Percentiles rank a stretch among this genome's conserved stretches.
Evolutionary conservation across 2,888 invertebrate genomes (phyloP).

Genomic region (Caenorhabditis uteleia): DNA sequence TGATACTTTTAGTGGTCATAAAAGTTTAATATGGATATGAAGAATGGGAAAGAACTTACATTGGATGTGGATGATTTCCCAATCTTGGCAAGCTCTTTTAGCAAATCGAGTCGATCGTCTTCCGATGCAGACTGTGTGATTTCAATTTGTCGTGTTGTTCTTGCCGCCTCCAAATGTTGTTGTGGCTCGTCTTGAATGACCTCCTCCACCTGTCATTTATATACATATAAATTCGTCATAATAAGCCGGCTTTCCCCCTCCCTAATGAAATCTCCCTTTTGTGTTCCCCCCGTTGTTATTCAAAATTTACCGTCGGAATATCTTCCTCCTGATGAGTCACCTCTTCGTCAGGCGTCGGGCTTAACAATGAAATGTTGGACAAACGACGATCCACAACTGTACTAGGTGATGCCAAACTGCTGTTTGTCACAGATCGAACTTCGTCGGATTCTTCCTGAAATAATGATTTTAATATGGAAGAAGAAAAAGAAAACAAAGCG

Average conservation of each 20-base stretch:
- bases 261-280: no score
- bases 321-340: no score
- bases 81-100: slow-evolving; percentile 44
- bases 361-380: slow-evolving; percentile 35
- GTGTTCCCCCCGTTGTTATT: no score
- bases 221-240: not conserved
- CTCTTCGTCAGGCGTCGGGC: slow-evolving; percentile 38
- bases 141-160: slow-evolving; percentile 35
- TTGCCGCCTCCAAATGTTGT: slow-evolving; percentile 13
- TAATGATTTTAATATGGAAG: not conserved
- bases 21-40: not conserved
- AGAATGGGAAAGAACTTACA: slow-evolving; percentile 1
- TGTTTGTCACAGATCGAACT: slow-evolving; percentile 46
- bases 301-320: no score
- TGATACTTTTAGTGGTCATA: no score
- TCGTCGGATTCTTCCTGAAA: slow-evolving; percentile 59
- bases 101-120: slow-evolving; percentile 41
- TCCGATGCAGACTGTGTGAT: slow-evolving; percentile 43
- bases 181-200: slow-evolving; percentile 3
- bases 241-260: no score
- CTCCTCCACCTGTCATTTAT: not conserved
- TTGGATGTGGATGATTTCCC: slow-evolving; percentile 12
- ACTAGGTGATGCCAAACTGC: slow-evolving; percentile 50
- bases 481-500: not conserved
- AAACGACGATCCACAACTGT: slow-evolving; percentile 44